Evolutionary conservation across 2,797 vertebrate genomes (phyloP), one percentile per base, ranked within the genome.

Genomic region (Falco rusticolus): DNA sequence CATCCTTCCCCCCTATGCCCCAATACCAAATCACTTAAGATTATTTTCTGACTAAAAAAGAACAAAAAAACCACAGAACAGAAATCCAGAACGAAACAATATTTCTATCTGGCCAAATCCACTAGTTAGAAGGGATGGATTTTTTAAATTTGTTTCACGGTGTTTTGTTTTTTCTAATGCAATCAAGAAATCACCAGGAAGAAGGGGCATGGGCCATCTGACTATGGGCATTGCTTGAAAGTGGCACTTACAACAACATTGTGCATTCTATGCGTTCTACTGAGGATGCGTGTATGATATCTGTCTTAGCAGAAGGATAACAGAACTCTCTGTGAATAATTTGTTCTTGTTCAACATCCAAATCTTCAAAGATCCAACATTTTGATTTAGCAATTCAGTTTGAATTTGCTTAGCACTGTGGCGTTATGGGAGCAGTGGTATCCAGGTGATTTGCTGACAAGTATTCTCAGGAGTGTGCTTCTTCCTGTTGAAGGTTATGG

Each of bases 241-340:
- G 11, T n/a, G 22, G 16, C 10, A 66, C 0, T 1, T 10, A 37
- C 3, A 63, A 21, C 20, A 60, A 37, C 33, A 26, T 9, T 74
- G 13, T 33, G 16, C 37, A 60, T 53, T 88, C 19, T 59, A 1
- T 21, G 22, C 37, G 9, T 48, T 64, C 71, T 63, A 9, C 48
- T 86, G 56, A 66, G 24, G 22, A 68, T 28, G 9, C 6, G 56
- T 28, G 28, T 8, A 53, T 10, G 29, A 25, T 39, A 54, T 31
- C 31, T 43, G 59, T 5, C 21, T 21, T 48, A 68, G 26, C 15
- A 71, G 39, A n/a, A 81, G 7, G 11, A 24, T n/a, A 89, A 69
- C 6, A 10, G 16, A 87, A 84, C 9, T 66, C 22, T 63, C 28
- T 18, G 22, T 57, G 57, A 84, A 57, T 51, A 54, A 77, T 48